Conservation (phyloP, 2,113 vertebrate species). For the Pelecanus crispus region DNA sequence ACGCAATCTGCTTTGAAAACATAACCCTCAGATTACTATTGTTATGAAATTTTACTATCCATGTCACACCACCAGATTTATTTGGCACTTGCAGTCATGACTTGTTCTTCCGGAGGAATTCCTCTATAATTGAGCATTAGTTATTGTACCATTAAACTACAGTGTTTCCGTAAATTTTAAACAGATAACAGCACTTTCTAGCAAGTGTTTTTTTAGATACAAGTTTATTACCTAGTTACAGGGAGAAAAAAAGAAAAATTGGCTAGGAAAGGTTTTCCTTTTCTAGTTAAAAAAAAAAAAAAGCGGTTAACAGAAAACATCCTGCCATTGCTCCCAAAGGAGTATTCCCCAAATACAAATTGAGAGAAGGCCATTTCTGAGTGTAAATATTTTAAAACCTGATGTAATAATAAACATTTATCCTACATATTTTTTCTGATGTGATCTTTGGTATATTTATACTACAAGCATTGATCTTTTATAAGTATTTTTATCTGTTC, state of each 20-base stretch:
- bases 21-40: conserved; percentile 59
- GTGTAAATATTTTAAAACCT: conserved; percentile 9
- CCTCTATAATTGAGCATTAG: conserved; percentile 68
- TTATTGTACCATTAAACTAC: conserved; percentile 68
- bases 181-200: conserved; percentile 73
- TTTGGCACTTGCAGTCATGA: conserved; percentile 67
- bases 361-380: conserved; percentile 31
- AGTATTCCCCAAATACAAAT: conserved; percentile 15
- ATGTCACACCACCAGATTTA: conserved; percentile 67
- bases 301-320: conserved; percentile 68
- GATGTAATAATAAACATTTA: conserved; percentile 9
- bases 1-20: conserved; percentile 46
- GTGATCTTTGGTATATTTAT: conserved; percentile 1
- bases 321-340: conserved; percentile 59
- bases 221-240: conserved; percentile 67
- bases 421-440: neutral
- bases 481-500: conserved; percentile 11
- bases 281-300: conserved; percentile 49
- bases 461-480: neutral
- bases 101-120: conserved; percentile 72
- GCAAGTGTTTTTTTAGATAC: conserved; percentile 70
- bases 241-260: conserved; percentile 16
- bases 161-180: conserved; percentile 70
- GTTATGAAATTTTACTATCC: conserved; percentile 73
- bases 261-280: conserved; percentile 62